Evolutionary conservation across 1,140 invertebrate species (phyloP), one percentile per base, ranked within the genome.

Genomic region (Notospermus geniculatus): DNA sequence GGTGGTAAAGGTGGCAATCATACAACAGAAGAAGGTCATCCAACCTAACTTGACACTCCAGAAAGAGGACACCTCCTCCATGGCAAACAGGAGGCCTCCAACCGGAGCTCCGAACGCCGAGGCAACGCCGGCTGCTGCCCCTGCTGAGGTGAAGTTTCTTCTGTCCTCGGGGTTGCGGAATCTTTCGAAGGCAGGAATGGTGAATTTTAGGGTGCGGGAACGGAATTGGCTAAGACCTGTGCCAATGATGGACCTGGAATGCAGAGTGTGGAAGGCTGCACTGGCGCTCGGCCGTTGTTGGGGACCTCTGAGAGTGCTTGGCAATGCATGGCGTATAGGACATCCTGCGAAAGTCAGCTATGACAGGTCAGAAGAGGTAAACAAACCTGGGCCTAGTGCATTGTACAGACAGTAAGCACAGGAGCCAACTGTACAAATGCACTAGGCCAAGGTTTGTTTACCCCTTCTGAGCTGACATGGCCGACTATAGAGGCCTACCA

Each of bases 41-140:
- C 72, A 75, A 13, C 71, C 71, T 13, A 74, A 58, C 30, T 61
- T 69, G 30, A 65, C 66, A 15, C 65, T 69, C 73, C 73, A 75
- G 56, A 73, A 66, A 2, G 73, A 73, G 15, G 72, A 71, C 46
- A 75, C 72, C 85, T 98, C 95, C 83, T 98, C 95, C 52, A 98
- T 83, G 73, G 91, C 92, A 78, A 98, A 98, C 36, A 98, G 79
- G 50, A 98, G 92, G 28, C 95, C 95, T 69, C 93, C 91, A 69
- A 97, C 92, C 52, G 95, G 94, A 53, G 93, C 91, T 39, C 93
- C 94, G 81, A 97, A 97, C 64, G 94, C 94, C 30, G 93, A 92
- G 1, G 93, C 89, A 1, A 65, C 94, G 13, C 95, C 95, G n/a
- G 93, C 91, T 0, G 94, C 94, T 4, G 93, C 95, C 23, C 95